Base-by-base conservation (phyloP, 2,888 invertebrate species). In the Tinea pellionella region DNA sequence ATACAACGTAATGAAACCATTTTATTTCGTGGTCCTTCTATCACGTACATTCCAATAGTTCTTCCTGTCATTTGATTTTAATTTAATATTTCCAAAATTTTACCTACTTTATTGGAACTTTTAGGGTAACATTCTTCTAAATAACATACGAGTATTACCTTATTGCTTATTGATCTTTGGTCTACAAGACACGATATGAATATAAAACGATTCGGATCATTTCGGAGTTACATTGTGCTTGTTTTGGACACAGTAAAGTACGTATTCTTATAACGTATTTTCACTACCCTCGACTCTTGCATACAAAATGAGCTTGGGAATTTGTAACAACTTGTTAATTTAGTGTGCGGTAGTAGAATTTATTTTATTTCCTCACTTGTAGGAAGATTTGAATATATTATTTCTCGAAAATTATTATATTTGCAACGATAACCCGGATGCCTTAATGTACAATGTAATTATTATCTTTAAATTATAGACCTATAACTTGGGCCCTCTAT, bases 281-380 rank as follows among this genome's bases (percentile, higher is more conserved):
- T 47, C 16, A 47, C n/a, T 15, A 16, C 15, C 15, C 15, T 16
- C 47, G 15, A 47, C 47, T 47, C 47, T 47, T 15, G 47, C 47
- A 47, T 47, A 47, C 47, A 47, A 47, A 47, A 47, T 47, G 13
- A 47, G 47, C 47, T 47, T 47, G 47, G 47, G 47, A 15, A 13
- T 47, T 47, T n/a, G 47, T 15, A 47, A 16, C 15, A 47, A 47
- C 47, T 47, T 47, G 47, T 47, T 47, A 47, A 47, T 47, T 47
- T 47, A n/a, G 47, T 16, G 16, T 2, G 15, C 2, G n/a, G 15
- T 15, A 16, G 47, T 47, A 15, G 16, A 47, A 47, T 15, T 47
- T 15, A 47, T 47, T 47, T 16, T 16, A 47, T 47, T 47, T 47
- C 9, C n/a, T 15, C 37, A 37, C 37, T 37, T n/a, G n/a, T n/a